These are phyloP conservation scores for Xanthostigma xanthostigma DNA, from an alignment of 2,888 invertebrate genomes.

Conservation along the genomic window DNA sequence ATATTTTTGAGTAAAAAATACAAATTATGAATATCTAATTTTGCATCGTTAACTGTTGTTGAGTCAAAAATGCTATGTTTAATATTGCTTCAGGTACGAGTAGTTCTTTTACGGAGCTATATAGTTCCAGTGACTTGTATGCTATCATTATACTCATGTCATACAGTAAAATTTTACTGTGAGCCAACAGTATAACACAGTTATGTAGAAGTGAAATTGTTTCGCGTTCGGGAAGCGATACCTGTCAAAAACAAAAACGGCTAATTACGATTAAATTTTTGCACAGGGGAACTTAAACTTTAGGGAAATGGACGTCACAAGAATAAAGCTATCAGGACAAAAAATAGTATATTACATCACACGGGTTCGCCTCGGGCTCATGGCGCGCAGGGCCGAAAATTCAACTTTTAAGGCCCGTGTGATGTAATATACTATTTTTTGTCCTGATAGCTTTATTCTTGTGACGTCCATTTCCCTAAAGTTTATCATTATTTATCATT, in stretches of 20 bases:
- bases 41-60: conserved; percentile 48
- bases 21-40: conserved; percentile 12
- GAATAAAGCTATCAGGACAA: too few relatives aligned
- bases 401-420: too few relatives aligned
- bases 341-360: too few relatives aligned
- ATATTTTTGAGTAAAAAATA: background rate
- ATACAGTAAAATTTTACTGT: conserved; percentile 78
- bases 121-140: conserved; percentile 73
- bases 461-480: too few relatives aligned
- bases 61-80: conserved; percentile 66
- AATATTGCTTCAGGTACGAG: conserved; percentile 72
- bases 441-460: too few relatives aligned
- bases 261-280: too few relatives aligned
- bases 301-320: too few relatives aligned
- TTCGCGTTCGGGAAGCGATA: conserved; percentile 59
- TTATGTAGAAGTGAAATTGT: conserved; percentile 81
- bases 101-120: conserved; percentile 49
- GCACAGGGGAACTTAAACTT: too few relatives aligned
- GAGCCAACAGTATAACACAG: conserved; percentile 73
- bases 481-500: too few relatives aligned
- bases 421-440: too few relatives aligned
- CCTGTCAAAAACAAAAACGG: conserved; percentile 35
- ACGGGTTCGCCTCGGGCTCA: too few relatives aligned
- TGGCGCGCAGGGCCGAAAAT: too few relatives aligned
- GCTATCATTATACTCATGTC: conserved; percentile 87